Evolutionary conservation across 92 coral and sea anemone species (phyloP), one percentile per base, ranked within the genome.

Genomic region (Bergia sp.): DNA sequence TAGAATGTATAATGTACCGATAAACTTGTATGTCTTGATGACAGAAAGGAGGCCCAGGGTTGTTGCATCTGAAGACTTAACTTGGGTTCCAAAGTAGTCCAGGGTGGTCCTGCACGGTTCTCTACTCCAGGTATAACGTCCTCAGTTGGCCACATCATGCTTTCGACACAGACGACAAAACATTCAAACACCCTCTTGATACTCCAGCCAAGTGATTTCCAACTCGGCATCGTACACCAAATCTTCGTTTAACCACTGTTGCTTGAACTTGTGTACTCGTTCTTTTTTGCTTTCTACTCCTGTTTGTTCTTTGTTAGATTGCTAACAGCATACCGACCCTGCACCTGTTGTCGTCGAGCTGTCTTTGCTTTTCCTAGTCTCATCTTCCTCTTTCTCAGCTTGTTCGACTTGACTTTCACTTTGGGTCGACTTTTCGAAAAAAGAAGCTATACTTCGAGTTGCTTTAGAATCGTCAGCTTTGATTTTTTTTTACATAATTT

Each of bases 21-120:
- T 29, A 43, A 76, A 76, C 80, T 76, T 76, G 80, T 40, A 76
- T 15, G 80, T 76, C 80, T 76, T 76, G 80, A 76, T 76, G 5
- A 76, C 57, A 5, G 80, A 12, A 76, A 76, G 80, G n/a, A 76
- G 80, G 53, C 80, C 80, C 55, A 76, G 9, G 80, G 80, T n/a
- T 76, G 80, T 76, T 9, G 80, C 80, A 47, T 47, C 29, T 29
- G 29, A 29, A 29, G 29, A 29, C 29, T 29, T 29, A 29, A 29
- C 29, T 29, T 29, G 29, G 29, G 29, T 29, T 29, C 29, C 29
- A 29, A 29, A 29, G 29, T 29, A 29, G 29, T 29, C 29, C 29
- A 29, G 29, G 29, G 29, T 29, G 29, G 29, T 12, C 82, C 18
- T 77, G 82, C 65, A 77, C 15, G 82, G 82, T 77, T 77, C 82